phyloP scores from a whole-genome alignment of 35 echinoderm and acorn worm species.

The Diadema setosum region DNA sequence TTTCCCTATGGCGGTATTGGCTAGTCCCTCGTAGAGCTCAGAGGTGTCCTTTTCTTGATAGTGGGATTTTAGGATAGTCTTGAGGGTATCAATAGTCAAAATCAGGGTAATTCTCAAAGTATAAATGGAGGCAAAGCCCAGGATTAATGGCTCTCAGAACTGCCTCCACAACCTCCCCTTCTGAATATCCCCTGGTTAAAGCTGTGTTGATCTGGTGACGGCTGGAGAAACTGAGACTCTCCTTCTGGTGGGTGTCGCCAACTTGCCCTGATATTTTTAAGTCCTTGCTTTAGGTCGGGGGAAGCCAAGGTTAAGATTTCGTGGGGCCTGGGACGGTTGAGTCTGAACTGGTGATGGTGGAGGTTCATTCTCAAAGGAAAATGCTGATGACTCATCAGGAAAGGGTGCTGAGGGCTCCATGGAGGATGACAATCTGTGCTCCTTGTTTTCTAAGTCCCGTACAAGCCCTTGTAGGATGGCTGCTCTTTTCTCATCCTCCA shows the following conservation, averaged over 20 bases:
- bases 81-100: not conserved
- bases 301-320: too few species aligned
- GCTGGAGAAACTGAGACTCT: not conserved
- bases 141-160: conserved; percentile 11
- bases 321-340: too few species aligned
- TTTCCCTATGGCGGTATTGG: not conserved
- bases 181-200: not conserved
- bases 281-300: too few species aligned
- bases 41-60: conserved; percentile 39
- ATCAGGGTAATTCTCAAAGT: not conserved
- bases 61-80: not conserved
- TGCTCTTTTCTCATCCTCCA: too few species aligned
- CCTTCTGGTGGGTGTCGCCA: conserved; percentile 6
- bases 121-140: not conserved
- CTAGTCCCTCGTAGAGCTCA: conserved; percentile 53
- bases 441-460: too few species aligned
- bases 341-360: too few species aligned
- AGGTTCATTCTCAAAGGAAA: too few species aligned
- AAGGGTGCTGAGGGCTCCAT: too few species aligned
- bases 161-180: conserved; percentile 12
- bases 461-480: too few species aligned
- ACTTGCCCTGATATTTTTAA: not conserved
- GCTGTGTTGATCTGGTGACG: conserved; percentile 46
- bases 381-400: too few species aligned
- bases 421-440: too few species aligned